Percentiles rank a stretch among this genome's conserved stretches.
Evolutionary conservation across 2,888 invertebrate genomes (phyloP).

Genomic region (Melieria crassipennis): DNA sequence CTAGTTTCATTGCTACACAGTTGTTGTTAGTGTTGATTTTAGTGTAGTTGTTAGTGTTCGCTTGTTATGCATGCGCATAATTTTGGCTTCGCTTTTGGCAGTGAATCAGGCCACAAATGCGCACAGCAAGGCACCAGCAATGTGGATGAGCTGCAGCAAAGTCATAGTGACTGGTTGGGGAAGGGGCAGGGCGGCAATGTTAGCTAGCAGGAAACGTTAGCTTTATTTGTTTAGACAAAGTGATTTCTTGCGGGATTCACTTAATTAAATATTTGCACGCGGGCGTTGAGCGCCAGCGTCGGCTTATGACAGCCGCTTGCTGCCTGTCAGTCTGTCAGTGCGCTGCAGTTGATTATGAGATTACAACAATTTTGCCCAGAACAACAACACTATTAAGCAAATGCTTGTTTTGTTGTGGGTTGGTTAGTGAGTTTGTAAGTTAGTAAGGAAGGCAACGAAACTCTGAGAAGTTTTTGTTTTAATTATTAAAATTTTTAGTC

Average conservation of each 20-base stretch:
- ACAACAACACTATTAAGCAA: too few species aligned
- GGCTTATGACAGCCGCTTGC: too few species aligned
- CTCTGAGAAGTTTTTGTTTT: neutral
- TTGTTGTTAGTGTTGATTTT: neutral
- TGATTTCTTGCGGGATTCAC: neutral
- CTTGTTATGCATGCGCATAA: neutral
- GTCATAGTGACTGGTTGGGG: neutral
- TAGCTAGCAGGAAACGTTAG: neutral
- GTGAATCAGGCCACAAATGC: neutral
- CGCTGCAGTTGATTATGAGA: too few species aligned
- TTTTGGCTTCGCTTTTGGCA: neutral
- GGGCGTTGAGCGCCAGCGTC: neutral
- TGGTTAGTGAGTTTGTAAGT: too few species aligned
- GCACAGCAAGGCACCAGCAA: neutral
- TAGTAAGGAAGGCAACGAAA: too few species aligned
- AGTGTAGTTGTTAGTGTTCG: neutral
- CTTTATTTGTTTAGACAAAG: neutral
- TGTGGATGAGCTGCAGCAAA: neutral
- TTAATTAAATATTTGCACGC: slow-evolving; percentile 2
- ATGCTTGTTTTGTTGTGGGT: too few species aligned
- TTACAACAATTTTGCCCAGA: too few species aligned
- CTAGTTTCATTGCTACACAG: neutral
- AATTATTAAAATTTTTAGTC: neutral
- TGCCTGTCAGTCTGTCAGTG: too few species aligned
- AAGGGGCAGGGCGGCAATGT: neutral